Percentiles rank a stretch among this genome's conserved stretches.
These are phyloP conservation scores for Tyto alba DNA, from an alignment of 2,113 vertebrate genomes.

Conservation along the genomic window DNA sequence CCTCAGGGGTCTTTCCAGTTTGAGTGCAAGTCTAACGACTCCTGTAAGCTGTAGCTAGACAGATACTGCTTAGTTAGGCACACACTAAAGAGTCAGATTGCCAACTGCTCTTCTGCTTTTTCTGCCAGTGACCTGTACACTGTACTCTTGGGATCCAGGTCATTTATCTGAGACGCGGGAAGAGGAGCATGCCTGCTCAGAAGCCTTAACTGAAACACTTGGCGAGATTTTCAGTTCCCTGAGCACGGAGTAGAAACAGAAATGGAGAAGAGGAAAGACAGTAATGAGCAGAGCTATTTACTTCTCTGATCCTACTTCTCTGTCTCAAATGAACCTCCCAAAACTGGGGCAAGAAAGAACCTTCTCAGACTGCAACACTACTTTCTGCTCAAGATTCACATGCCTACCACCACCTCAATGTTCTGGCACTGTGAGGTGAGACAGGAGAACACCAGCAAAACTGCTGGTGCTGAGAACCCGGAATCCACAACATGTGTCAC, in stretches of 20 bases:
- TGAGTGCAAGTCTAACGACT: neutral
- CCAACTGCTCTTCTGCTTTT: neutral
- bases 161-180: neutral
- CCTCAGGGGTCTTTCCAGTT: neutral
- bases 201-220: neutral
- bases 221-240: neutral
- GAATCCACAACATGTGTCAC: neutral
- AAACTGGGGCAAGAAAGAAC: neutral
- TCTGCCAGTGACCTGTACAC: neutral
- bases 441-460: neutral
- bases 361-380: neutral
- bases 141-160: rapidly evolving
- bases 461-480: neutral
- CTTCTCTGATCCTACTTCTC: neutral
- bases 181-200: neutral
- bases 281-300: neutral
- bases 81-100: neutral
- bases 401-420: neutral
- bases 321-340: neutral
- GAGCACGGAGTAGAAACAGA: neutral
- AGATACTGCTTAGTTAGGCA: neutral
- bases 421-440: neutral
- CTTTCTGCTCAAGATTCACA: neutral
- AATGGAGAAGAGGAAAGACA: neutral
- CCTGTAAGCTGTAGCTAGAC: neutral